Base-by-base conservation (phyloP, 2,113 vertebrate genomes). In the Mormyrus iriodes region DNA sequence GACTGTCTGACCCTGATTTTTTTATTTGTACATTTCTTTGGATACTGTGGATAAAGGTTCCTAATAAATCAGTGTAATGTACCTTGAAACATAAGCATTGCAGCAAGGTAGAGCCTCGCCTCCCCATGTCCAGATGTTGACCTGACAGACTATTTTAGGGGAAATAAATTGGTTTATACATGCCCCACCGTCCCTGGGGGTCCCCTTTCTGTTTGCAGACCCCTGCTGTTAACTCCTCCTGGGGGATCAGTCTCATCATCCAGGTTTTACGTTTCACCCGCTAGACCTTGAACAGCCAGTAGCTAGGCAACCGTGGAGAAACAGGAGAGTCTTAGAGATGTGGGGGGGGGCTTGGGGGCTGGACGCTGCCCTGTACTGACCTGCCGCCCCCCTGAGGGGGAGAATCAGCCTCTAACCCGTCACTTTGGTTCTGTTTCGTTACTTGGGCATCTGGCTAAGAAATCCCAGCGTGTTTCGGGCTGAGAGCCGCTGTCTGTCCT, bases 231-330 rank as follows among this genome's bases (percentile, higher is more conserved):
- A 42, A 42, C 73, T 42, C 35, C 13, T 79, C 35, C 4, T 79
- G 35, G 35, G 73, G 73, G 73, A 15, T 79, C 73, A 35, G 35
- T 79, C 73, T 79, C 73, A 19, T 79, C 73, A 39, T 12, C 73
- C 73, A 79, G 73, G 73, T 79, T 35, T 79, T 79, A 42, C 73
- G 17, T 79, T 79, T 79, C 73, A 42, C 73, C 35, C 73, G 4
- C 31, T 39, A 79, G 73, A 79, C 73, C 73, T 79, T 79, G 73
- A 79, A 79, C 73, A 79, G 73, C 73, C 17, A 35, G 73, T 79
- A 79, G 73, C 35, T 42, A 42, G 31, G 73, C 73, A 79, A 79
- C 73, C 4, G 5, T 13, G 73, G 73, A 15, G 73, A 39, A 79
- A 79, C 73, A 8, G 73, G 73, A 42, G 73, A 42, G 73, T 79